These are phyloP conservation scores for Oxycera nigricornis DNA, from an alignment of 2,888 invertebrate genomes.

Conservation along the genomic window DNA sequence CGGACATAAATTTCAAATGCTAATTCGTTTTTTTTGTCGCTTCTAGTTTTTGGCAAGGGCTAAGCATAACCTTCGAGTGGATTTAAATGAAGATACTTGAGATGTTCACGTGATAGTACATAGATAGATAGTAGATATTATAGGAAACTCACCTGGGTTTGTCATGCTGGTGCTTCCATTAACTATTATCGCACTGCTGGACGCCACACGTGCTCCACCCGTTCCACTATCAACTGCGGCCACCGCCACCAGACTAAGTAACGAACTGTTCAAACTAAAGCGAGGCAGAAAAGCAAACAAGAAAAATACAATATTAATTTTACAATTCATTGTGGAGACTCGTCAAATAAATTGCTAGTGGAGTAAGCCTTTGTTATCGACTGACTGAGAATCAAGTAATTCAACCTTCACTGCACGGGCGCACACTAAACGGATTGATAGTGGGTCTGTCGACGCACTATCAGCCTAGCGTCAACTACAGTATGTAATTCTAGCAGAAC, in stretches of 20 bases:
- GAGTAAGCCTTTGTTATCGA: not conserved
- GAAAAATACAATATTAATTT: constrained; percentile 5
- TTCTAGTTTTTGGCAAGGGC: too few relatives aligned
- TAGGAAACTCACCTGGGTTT: constrained; percentile 15
- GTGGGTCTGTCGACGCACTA: too few relatives aligned
- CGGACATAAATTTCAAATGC: too few relatives aligned
- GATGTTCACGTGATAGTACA: too few relatives aligned
- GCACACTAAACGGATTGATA: not conserved
- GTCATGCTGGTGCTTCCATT: constrained; percentile 21
- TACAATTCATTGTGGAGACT: constrained; percentile 18
- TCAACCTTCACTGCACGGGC: constrained; percentile 28
- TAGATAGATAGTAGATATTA: too few relatives aligned
- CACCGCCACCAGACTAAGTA: constrained; percentile 32
- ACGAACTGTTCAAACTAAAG: constrained; percentile 33
- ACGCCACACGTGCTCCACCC: constrained; percentile 2
- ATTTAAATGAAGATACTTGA: too few relatives aligned
- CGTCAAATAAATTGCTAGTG: constrained; percentile 8
- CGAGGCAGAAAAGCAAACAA: not conserved
- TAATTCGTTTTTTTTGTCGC: too few relatives aligned
- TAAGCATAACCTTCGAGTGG: too few relatives aligned
- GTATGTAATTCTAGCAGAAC: not conserved
- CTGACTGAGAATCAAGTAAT: not conserved
- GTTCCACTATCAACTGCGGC: constrained; percentile 35
- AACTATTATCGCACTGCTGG: not conserved
- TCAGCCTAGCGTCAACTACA: not conserved